Evolutionary conservation across 1,140 invertebrate species (phyloP), one percentile per base, ranked within the genome.

Genomic region (Coptotermes formosanus): DNA sequence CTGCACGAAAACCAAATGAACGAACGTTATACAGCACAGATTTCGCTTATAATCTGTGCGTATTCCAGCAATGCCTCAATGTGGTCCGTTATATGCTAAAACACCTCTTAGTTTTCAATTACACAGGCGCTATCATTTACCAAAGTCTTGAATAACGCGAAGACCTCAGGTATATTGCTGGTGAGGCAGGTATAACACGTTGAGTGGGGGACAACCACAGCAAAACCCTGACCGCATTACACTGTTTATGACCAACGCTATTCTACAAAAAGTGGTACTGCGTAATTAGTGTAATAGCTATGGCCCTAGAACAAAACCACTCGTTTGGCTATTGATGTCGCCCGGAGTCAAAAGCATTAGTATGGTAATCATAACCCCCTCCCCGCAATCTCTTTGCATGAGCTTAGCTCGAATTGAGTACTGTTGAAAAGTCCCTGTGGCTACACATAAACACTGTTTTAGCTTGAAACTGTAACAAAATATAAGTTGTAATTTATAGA

Each of bases 241-340:
- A 30, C 64, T 75, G 64, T 75, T 75, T 75, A 30, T 75, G 64
- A 75, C 64, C 64, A 75, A 30, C 64, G 64, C 64, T 30, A 12
- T 75, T 75, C 4, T 75, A 25, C 64, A 75, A 75, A 75, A 75
- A 30, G 64, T 75, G 64, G 25, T 75, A 75, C 64, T n/a, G 64
- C 64, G 64, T n/a, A 75, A 75, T 75, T 75, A 75, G 64, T 75
- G 64, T 75, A 75, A 75, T 75, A 75, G 64, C 64, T 16, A 75
- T 75, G 64, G 25, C 64, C 64, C 25, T 25, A 75, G n/a, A 75
- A 75, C 64, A 75, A 75, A 75, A 75, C 64, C 64, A 75, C 64
- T 75, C 64, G 64, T 75, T 75, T 75, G 64, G 64, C 64, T 75
- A 75, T 75, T 69, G 64, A 75, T 75, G 64, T 75, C 64, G 64